phyloP scores from a whole-genome alignment of 2,888 invertebrate species.

The Callimorpha dominula region DNA sequence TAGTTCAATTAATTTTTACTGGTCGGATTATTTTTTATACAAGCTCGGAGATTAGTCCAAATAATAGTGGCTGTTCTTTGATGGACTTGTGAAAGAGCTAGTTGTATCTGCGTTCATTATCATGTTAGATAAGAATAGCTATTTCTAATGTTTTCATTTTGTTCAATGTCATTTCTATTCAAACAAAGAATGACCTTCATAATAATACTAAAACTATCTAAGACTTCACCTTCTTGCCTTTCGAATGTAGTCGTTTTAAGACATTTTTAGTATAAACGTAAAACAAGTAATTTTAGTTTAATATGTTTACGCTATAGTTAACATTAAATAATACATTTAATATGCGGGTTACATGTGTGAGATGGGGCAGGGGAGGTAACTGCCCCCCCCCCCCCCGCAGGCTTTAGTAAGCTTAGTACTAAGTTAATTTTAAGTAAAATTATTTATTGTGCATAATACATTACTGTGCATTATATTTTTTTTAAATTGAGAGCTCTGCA shows the following conservation, averaged over 20 bases:
- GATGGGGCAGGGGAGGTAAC: no score
- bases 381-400: no score
- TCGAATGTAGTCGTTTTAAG: no score
- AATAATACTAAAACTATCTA: background rate
- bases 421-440: no score
- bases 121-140: background rate
- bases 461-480: no score
- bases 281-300: background rate
- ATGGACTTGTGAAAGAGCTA: background rate
- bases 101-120: background rate
- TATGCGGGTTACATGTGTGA: no score
- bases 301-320: background rate
- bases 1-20: conserved; percentile 64
- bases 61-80: conserved; percentile 6
- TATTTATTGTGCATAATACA: no score
- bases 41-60: background rate
- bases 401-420: no score
- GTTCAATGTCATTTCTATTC: no score
- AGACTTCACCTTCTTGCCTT: no score
- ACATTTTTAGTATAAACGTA: background rate
- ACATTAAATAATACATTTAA: no score
- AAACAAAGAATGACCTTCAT: conserved; percentile 25
- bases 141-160: background rate
- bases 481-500: no score
- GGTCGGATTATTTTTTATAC: conserved; percentile 53